Percentiles rank a stretch among this genome's conserved stretches.
These are phyloP conservation scores for Andrena chrysosceles DNA, from an alignment of 2,888 invertebrate species.

Conservation along the genomic window DNA sequence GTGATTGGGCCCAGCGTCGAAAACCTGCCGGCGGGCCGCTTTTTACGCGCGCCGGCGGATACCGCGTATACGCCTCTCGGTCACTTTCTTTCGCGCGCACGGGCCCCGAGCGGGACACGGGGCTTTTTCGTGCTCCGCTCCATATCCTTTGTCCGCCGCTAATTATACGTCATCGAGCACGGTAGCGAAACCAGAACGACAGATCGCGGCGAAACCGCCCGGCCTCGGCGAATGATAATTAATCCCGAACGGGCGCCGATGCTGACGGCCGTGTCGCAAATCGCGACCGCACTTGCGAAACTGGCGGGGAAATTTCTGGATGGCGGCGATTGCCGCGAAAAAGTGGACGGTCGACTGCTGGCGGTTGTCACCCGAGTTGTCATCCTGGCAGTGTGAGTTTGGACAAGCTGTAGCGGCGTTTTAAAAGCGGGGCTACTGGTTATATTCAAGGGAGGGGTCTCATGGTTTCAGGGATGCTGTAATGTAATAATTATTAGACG, in stretches of 20 bases:
- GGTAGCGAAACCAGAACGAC: slow-evolving; percentile 27
- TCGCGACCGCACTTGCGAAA: slow-evolving; percentile 14
- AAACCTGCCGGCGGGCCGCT: slow-evolving; percentile 52
- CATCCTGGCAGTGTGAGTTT: slow-evolving; percentile 6
- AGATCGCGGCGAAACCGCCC: slow-evolving; percentile 11
- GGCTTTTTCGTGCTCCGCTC: slow-evolving; percentile 22
- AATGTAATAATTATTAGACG: not conserved
- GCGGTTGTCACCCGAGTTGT: not conserved
- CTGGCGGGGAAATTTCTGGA: slow-evolving; percentile 16
- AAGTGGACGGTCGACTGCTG: slow-evolving; percentile 4
- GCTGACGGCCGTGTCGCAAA: slow-evolving; percentile 12
- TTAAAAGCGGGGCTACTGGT: not conserved
- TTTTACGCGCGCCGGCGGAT: slow-evolving; percentile 55
- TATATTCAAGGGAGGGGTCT: not conserved
- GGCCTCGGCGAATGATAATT: slow-evolving; percentile 24
- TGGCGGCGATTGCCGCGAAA: not conserved
- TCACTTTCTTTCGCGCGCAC: slow-evolving; percentile 51
- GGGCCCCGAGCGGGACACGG: not conserved
- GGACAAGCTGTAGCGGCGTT: not conserved
- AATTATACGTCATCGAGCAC: slow-evolving; percentile 49
- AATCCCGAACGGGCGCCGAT: slow-evolving; percentile 19
- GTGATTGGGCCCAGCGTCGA: slow-evolving; percentile 32
- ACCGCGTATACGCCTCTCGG: slow-evolving; percentile 48
- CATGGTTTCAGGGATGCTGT: not conserved
- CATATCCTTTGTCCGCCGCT: slow-evolving; percentile 54